Evolutionary conservation across 37 sponge, comb jelly and placozoan species (phyloP), one percentile per base, ranked within the genome.

Genomic region (Petrosia ficiformis): DNA sequence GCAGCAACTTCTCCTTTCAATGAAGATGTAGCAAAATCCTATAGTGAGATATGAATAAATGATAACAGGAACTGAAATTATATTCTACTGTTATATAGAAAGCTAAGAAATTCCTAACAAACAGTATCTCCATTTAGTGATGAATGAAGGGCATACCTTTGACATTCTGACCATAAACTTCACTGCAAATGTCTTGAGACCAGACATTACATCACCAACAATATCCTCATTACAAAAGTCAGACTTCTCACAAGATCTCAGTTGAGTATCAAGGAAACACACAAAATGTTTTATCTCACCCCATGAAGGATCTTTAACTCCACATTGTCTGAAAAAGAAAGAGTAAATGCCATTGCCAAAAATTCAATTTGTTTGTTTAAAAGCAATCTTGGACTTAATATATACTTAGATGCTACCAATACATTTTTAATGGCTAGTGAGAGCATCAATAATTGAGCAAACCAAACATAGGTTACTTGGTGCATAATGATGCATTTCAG

Each of bases 141-240:
- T n/a, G n/a, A n/a, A n/a, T n/a, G n/a, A n/a, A n/a, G n/a, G n/a
- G n/a, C n/a, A n/a, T 48, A 87, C 88, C 61, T 60, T 38, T 21
- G 93, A 85, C 96, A 95, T 95, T 48, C 52, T 65, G 19, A 95
- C 82, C 90, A 95, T 86, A 68, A 95, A 91, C 44, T 86, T 89
- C 11, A 89, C 84, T 1, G 92, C 92, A 92, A 95, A 95, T 22
- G 54, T 26, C 44, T 89, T 92, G 57, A 95, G 80, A 1, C 82
- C 93, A 3, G 71, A 10, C 39, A 81, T 21, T 0, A 68, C 32
- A 57, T 76, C 87, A 41, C 70, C 77, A 22, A 77, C 77, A 43
- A 69, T 2, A 34, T 31, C 24, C 32, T 65, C 70, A 79, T 80
- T 34, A 41, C 81, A 87, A 37, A 84, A 95, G 2, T 75, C 67